Conservation (phyloP, 2,888 invertebrate genomes). For the Agrochola lychnidis region DNA sequence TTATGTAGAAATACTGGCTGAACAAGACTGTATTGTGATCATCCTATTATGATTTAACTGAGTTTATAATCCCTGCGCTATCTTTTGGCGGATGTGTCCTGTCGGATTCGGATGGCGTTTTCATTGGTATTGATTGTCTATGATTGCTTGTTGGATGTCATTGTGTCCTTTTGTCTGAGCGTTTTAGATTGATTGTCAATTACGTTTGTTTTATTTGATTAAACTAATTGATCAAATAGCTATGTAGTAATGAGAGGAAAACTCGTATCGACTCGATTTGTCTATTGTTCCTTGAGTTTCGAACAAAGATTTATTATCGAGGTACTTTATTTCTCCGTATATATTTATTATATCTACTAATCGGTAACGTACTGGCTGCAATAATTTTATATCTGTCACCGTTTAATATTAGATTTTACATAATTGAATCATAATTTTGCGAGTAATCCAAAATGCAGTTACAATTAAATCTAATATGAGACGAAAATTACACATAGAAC, state of each 20-base stretch:
- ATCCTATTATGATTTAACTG: conserved; percentile 51
- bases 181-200: conserved; percentile 11
- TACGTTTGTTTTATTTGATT: neutral
- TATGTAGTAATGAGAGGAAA: neutral
- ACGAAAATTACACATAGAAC: conserved; percentile 32
- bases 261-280: neutral
- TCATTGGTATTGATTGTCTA: conserved; percentile 30
- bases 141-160: conserved; percentile 11
- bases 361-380: neutral
- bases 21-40: conserved; percentile 51
- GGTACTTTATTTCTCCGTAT: neutral
- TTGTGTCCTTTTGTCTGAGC: conserved; percentile 17
- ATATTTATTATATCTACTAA: neutral
- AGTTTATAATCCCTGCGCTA: conserved; percentile 39
- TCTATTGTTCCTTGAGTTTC: neutral
- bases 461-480: conserved; percentile 30
- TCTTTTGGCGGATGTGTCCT: conserved; percentile 37
- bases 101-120: conserved; percentile 25
- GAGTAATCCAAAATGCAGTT: conserved; percentile 11
- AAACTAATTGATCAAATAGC: neutral
- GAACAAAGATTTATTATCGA: neutral
- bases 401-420: neutral
- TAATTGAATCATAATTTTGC: neutral
- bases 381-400: neutral
- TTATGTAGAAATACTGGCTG: conserved; percentile 60